These are phyloP conservation scores for Chrosomus eos DNA, from an alignment of 2,797 vertebrate genomes.

Conservation along the genomic window DNA sequence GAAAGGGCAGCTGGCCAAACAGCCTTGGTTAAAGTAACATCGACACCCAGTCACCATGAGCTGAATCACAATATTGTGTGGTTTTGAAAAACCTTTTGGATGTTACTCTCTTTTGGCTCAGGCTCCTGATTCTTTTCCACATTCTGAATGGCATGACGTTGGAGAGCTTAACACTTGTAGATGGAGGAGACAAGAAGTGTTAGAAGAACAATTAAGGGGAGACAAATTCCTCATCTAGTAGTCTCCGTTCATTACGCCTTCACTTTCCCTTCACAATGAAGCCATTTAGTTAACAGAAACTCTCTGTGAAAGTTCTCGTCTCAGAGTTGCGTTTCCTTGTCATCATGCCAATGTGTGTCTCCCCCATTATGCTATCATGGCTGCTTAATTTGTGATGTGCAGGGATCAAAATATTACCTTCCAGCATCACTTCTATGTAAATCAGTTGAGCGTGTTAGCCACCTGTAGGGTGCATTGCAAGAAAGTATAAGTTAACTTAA, in stretches of 20 bases:
- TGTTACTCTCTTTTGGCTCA: conserved; percentile 53
- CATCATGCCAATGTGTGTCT: conserved; percentile 9
- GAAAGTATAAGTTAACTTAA: neutral
- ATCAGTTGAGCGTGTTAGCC: conserved; percentile 21
- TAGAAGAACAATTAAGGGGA: conserved; percentile 60
- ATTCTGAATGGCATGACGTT: conserved; percentile 56
- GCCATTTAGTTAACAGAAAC: conserved; percentile 53
- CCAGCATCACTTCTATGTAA: neutral
- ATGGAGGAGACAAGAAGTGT: conserved; percentile 56
- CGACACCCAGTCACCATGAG: conserved; percentile 63
- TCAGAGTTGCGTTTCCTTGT: conserved; percentile 26
- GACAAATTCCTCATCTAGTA: conserved; percentile 57
- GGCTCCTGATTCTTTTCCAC: conserved; percentile 55
- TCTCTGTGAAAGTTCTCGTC: conserved; percentile 43
- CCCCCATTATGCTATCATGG: conserved; percentile 28
- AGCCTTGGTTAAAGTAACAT: conserved; percentile 68
- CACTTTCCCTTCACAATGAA: conserved; percentile 45
- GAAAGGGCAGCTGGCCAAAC: conserved; percentile 78
- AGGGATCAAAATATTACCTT: conserved; percentile 37
- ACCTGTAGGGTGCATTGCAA: conserved; percentile 5
- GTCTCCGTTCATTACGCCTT: conserved; percentile 45
- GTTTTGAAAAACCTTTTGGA: conserved; percentile 60
- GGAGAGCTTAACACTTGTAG: conserved; percentile 56
- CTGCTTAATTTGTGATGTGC: conserved; percentile 15
- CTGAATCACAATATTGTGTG: conserved; percentile 65